These are phyloP conservation scores for Xenopus petersii DNA, from an alignment of 2,797 vertebrate genomes.

Conservation along the genomic window DNA sequence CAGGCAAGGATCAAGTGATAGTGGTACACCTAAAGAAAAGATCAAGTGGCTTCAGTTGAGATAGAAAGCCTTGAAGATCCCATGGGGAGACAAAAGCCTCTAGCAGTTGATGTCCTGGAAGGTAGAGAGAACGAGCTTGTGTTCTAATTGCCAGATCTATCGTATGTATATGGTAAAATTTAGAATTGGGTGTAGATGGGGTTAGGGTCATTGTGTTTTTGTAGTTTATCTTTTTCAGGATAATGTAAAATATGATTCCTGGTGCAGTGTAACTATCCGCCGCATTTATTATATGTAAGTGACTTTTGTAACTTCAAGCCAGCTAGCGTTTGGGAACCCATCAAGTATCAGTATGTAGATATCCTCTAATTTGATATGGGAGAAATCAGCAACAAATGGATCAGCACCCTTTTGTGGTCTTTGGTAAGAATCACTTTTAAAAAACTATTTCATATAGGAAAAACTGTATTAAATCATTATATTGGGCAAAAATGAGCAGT, in stretches of 20 bases:
- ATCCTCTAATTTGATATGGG: neutral
- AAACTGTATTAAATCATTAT: too few species aligned
- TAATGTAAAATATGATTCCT: neutral
- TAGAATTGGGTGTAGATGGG: too few species aligned
- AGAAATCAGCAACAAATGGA: neutral
- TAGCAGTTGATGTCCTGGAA: neutral
- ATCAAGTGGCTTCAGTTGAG: neutral
- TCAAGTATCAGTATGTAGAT: neutral
- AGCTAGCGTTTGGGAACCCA: neutral
- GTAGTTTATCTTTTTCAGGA: neutral
- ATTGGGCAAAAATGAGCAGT: too few species aligned
- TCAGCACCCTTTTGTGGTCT: neutral
- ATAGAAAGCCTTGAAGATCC: neutral
- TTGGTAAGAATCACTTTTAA: neutral
- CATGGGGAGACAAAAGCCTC: neutral
- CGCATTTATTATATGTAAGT: neutral
- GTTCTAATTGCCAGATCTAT: neutral
- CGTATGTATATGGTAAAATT: neutral
- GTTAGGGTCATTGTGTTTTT: neutral
- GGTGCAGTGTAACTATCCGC: neutral
- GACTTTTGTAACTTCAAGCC: neutral
- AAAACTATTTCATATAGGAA: too few species aligned
- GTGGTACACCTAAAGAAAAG: neutral
- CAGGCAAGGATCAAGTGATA: neutral
- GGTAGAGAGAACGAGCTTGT: neutral